Percentiles rank a stretch among this genome's conserved stretches.
Evolutionary conservation across 2,888 invertebrate species (phyloP).

Genomic region (Capitulum mitella): DNA sequence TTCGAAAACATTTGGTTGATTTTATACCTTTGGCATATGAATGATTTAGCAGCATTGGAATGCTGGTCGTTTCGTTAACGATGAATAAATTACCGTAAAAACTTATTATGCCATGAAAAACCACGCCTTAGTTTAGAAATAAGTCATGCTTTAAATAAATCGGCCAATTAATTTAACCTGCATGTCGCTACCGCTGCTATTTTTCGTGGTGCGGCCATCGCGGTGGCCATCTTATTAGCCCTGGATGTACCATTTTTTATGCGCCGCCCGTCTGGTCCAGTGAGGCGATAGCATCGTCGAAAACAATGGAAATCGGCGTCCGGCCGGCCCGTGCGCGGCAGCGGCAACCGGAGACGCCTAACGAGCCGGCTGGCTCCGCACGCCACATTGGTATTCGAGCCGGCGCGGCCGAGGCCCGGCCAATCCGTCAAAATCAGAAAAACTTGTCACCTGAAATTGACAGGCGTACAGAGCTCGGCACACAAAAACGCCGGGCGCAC

Average conservation of each 20-base stretch:
- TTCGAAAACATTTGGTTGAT: too few relatives aligned
- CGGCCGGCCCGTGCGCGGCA: background rate
- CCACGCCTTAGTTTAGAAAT: background rate
- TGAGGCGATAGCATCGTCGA: background rate
- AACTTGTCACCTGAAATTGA: constrained; percentile 24
- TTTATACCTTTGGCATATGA: too few relatives aligned
- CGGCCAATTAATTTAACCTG: background rate
- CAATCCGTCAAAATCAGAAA: constrained; percentile 25
- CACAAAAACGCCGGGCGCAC: background rate
- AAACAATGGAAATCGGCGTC: background rate
- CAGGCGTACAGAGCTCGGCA: background rate
- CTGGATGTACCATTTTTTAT: background rate
- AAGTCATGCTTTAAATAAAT: background rate
- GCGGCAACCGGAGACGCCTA: background rate
- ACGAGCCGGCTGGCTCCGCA: background rate
- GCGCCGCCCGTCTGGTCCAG: background rate
- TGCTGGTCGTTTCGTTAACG: too few relatives aligned
- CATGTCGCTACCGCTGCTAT: background rate
- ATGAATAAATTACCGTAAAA: background rate
- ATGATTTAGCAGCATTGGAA: too few relatives aligned
- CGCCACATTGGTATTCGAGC: background rate
- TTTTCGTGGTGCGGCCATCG: background rate
- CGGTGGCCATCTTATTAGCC: background rate
- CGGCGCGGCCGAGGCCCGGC: background rate
- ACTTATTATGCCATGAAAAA: background rate